Base-by-base conservation (phyloP, 2,888 invertebrate species). In the Mesorhabditis belari region DNA sequence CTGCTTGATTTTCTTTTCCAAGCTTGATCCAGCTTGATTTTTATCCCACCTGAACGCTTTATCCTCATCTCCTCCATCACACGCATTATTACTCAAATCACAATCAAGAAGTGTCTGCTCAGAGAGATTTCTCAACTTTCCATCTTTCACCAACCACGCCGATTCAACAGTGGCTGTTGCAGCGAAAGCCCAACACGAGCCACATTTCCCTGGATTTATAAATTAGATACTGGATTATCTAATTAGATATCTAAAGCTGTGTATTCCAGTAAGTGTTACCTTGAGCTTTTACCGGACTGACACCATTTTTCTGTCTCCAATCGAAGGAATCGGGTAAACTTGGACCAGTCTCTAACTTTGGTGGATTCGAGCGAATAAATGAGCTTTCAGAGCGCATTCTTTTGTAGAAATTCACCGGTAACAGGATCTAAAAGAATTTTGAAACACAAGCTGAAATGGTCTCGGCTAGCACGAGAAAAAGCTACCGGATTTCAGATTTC, bases 31-130 rank as follows among this genome's bases (percentile, higher is more conserved):
- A n/a, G 19, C 5, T 12, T 19, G 77, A 66, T 81, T n/a, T 35
- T n/a, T 1, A 9, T 35, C 44, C 0, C 44, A 84, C 66, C 80
- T 70, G 76, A 84, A 84, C 29, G 83, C 83, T 64, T 82, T 78
- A 76, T 83, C 83, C 79, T 82, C 82, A n/a, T 82, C 79, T 35
- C 84, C 84, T 29, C 84, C 84, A 60, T 81, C 77, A 71, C 83
- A 84, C 3, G 83, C 84, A 64, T 81, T 68, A 71, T 83, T 83
- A 26, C 81, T 82, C 66, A 77, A 77, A 51, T 74, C 72, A 61
- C 78, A 79, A 50, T 79, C 79, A 26, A 79, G 65, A 27, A 79
- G 69, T 17, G 78, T 76, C 60, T 79, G 79, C 61, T 79, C 77
- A 25, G 69, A 69, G 54, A 71, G 57, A 61, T 69, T 71, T 58